These are phyloP conservation scores for Squalus acanthias DNA, from an alignment of 2,797 vertebrate species.

Conservation along the genomic window DNA sequence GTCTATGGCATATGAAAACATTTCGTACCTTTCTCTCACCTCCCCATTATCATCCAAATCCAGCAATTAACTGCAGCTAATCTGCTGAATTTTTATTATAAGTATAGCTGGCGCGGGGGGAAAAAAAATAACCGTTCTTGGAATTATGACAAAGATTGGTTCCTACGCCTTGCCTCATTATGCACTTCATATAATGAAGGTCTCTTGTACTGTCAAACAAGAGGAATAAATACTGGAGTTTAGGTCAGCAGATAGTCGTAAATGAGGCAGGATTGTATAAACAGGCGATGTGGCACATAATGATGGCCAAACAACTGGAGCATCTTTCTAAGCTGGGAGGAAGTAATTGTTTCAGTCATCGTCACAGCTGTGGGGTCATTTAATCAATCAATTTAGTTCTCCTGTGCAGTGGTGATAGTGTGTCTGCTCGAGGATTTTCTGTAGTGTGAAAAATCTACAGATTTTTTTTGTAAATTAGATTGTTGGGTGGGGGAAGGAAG, in stretches of 20 bases:
- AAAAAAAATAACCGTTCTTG: not conserved
- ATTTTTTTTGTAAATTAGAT: too few species aligned
- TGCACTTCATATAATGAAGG: not conserved
- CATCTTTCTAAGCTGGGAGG: not conserved
- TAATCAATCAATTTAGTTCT: not conserved
- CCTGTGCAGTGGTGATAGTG: not conserved
- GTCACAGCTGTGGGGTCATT: not conserved
- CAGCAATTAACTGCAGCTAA: not conserved
- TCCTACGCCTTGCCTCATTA: not conserved
- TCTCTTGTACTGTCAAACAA: not conserved
- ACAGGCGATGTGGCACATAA: not conserved
- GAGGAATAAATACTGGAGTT: not conserved
- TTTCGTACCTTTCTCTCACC: not conserved
- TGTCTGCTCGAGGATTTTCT: not conserved
- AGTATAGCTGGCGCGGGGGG: not conserved
- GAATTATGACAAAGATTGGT: not conserved
- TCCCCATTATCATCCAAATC: too few species aligned
- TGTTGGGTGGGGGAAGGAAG: too few species aligned
- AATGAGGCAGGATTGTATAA: not conserved
- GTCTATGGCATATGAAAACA: too few species aligned
- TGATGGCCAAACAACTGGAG: not conserved
- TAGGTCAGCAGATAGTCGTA: not conserved
- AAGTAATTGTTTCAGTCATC: not conserved
- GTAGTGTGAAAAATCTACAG: not conserved
- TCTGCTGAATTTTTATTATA: not conserved